phyloP scores from a whole-genome alignment of 2,888 invertebrate species.

The Ferrisia virgata region DNA sequence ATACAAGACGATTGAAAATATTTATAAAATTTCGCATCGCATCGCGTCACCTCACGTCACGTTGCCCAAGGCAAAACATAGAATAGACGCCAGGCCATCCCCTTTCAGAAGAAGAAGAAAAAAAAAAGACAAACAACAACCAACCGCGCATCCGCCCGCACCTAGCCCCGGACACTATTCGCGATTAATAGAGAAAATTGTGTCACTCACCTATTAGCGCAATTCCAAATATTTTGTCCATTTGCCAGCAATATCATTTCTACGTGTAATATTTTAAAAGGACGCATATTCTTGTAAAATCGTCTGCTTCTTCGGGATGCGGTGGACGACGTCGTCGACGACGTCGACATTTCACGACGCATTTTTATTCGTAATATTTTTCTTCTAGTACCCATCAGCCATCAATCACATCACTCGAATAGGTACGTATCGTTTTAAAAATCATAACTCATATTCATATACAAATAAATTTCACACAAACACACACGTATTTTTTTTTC shows the following conservation, averaged over 20 bases:
- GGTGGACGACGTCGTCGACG: too few relatives aligned
- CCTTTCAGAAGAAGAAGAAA: too few relatives aligned
- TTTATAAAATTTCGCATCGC: background rate
- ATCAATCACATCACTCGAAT: too few relatives aligned
- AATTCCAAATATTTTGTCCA: conserved; percentile 24
- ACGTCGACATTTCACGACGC: background rate
- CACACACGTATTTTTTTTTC: too few relatives aligned
- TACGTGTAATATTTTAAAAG: background rate
- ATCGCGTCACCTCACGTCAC: background rate
- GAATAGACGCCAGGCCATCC: too few relatives aligned
- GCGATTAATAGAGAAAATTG: background rate
- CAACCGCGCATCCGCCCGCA: background rate
- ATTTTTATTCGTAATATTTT: background rate
- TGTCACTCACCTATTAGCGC: conserved; percentile 30
- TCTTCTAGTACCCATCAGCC: background rate
- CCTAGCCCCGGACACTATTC: background rate
- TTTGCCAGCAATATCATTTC: conserved; percentile 14
- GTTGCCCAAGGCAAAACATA: background rate
- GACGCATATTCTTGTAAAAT: background rate
- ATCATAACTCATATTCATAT: too few relatives aligned
- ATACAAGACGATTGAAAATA: background rate
- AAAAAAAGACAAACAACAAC: too few relatives aligned
- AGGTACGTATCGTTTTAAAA: too few relatives aligned
- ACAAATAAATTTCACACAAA: too few relatives aligned
- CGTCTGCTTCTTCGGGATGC: background rate